Base-by-base conservation (phyloP, 1,140 invertebrate species). In the Camponotus vicinus region DNA sequence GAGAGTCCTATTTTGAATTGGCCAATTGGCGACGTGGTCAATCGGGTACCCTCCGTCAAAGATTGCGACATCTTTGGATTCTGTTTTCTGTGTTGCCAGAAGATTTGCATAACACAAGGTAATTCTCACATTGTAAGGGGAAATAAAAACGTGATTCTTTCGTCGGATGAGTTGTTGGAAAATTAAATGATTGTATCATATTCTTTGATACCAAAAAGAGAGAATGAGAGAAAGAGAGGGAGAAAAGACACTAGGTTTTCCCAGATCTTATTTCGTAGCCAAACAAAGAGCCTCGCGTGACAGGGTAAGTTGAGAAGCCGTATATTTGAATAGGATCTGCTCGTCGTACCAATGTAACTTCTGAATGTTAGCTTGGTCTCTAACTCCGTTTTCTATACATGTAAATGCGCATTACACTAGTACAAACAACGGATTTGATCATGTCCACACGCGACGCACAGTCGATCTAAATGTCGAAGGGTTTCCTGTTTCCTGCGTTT, bases 361-460 rank as follows among this genome's bases (percentile, higher is more conserved):
- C 34, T 69, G n/a, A 69, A 79, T 27, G 45, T 61, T 21, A 13
- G 37, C 13, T 42, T 5, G 13, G 27, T 40, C n/a, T 40, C n/a
- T 32, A 27, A 49, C 11, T n/a, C 8, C 21, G 34, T 18, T 70
- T 70, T 80, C 34, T 32, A 11, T 7, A 8, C 11, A 55, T 40
- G 49, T 70, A 70, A 52, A 70, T n/a, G 49, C 15, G 64, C 21
- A 57, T 70, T 57, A 70, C 57, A 69, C n/a, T 69, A 32, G 11
- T 57, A 32, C 63, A 42, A 67, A 79, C 76, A 37, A 77, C 42
- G 42, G 76, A 79, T 79, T 79, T 79, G 67, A 18, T 32, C 7
- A 5, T 42, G 40, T 37, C 18, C 27, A 70, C 21, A n/a, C 71
- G 45, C n/a, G 15, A 40, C 1, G 49, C 37, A 3, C n/a, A 57